Conservation (phyloP, 1,140 invertebrate genomes). For the Diabrotica undecimpunctata region DNA sequence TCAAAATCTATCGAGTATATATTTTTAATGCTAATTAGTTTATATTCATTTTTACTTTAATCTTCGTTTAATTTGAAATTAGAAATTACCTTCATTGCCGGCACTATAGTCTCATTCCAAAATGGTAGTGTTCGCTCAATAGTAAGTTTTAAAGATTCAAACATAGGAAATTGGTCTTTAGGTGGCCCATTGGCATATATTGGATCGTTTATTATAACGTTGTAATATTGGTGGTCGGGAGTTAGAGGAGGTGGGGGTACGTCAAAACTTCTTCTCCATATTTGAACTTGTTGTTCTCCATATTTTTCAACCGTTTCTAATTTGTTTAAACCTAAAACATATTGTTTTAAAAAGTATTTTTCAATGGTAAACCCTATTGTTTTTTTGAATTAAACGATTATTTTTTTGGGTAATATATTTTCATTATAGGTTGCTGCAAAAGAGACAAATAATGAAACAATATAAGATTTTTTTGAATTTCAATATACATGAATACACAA, state of each 20-base stretch:
- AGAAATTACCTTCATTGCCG: constrained; percentile 52
- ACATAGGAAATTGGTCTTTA: constrained; percentile 56
- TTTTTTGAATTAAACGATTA: background rate
- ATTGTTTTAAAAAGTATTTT: background rate
- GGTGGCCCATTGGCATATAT: constrained; percentile 49
- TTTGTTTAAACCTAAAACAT: constrained; percentile 60
- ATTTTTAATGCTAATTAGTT: too few species aligned
- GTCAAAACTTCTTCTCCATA: constrained; percentile 67
- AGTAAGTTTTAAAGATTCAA: constrained; percentile 67
- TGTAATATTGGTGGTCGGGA: constrained; percentile 53
- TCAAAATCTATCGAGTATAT: too few species aligned
- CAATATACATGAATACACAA: too few species aligned
- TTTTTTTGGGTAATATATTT: too few species aligned
- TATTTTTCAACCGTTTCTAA: constrained; percentile 65
- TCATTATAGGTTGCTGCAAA: too few species aligned
- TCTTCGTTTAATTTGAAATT: constrained; percentile 30
- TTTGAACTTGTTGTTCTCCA: constrained; percentile 63
- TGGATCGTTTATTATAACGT: constrained; percentile 53
- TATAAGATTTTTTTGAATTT: too few species aligned
- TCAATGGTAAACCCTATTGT: background rate
- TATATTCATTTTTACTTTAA: background rate
- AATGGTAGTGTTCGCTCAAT: constrained; percentile 59
- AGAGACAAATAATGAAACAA: too few species aligned
- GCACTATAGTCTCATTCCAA: constrained; percentile 64
- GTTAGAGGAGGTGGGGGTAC: constrained; percentile 62